A percentile compares a stretch with the other conserved stretches of the same genome.
These are phyloP conservation scores for Hemaris fuciformis DNA, from an alignment of 2,888 invertebrate genomes.

Conservation along the genomic window DNA sequence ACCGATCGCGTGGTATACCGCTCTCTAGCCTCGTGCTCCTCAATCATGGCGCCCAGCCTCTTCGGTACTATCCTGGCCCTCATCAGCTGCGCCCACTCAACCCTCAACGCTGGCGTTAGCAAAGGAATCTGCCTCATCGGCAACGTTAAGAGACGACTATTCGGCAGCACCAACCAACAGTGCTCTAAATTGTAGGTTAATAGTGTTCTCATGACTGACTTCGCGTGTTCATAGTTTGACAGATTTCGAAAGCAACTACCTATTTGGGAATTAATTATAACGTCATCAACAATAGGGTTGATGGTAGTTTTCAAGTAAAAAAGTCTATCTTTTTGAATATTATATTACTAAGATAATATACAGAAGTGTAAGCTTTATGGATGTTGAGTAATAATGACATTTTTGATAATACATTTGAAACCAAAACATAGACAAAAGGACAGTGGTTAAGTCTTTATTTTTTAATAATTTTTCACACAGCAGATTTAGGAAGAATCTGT, in stretches of 20 bases:
- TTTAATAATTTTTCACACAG: too few relatives aligned
- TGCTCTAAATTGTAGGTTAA: slow-evolving; percentile 26
- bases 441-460: too few relatives aligned
- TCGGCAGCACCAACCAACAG: slow-evolving; percentile 37
- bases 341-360: too few relatives aligned
- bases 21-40: slow-evolving; percentile 52
- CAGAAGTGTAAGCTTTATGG: too few relatives aligned
- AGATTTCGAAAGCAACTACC: neutral
- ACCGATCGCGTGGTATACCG: slow-evolving; percentile 63
- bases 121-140: slow-evolving; percentile 49
- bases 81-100: slow-evolving; percentile 46
- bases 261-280: too few relatives aligned
- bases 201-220: neutral
- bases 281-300: too few relatives aligned
- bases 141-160: slow-evolving; percentile 52
- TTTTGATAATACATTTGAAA: too few relatives aligned
- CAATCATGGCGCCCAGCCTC: slow-evolving; percentile 42
- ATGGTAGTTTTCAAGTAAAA: too few relatives aligned
- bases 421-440: too few relatives aligned
- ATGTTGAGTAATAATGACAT: too few relatives aligned
- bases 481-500: too few relatives aligned
- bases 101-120: slow-evolving; percentile 39
- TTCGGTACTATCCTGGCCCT: slow-evolving; percentile 42
- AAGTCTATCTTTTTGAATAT: too few relatives aligned
- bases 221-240: neutral